A percentile compares a stretch with the other conserved stretches of the same genome.
Evolutionary conservation across 2,888 invertebrate species (phyloP).

Genomic region (Sminthurinus aureus): DNA sequence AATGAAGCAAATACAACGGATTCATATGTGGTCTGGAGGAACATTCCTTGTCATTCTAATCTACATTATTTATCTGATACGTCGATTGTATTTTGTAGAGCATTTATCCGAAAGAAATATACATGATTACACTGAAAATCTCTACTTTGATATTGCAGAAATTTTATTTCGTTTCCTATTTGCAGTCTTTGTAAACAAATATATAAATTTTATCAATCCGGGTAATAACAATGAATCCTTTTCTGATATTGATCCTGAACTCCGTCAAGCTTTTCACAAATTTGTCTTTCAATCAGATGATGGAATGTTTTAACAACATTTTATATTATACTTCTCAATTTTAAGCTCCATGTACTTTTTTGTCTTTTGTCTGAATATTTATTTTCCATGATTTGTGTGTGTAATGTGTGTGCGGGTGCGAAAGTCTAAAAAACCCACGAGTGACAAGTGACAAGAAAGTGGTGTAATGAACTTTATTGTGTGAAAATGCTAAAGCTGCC

Average conservation of each 20-base stretch:
- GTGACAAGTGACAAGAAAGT: no score
- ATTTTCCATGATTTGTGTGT: no score
- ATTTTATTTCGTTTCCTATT: constrained; percentile 30
- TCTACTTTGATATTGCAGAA: constrained; percentile 32
- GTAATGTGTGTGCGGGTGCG: no score
- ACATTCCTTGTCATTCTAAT: constrained; percentile 31
- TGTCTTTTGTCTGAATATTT: no score
- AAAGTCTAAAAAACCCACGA: no score
- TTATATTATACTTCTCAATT: no score
- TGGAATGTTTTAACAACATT: neutral
- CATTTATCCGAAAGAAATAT: neutral
- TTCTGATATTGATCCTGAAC: constrained; percentile 28
- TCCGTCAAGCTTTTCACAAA: constrained; percentile 33
- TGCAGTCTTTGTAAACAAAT: constrained; percentile 33
- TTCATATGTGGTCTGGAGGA: constrained; percentile 30
- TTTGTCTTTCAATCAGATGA: constrained; percentile 29
- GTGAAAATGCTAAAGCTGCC: no score
- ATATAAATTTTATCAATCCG: constrained; percentile 31
- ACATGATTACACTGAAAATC: constrained; percentile 15
- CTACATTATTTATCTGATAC: constrained; percentile 36
- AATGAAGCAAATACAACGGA: constrained; percentile 26
- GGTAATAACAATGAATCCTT: neutral
- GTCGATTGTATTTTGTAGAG: constrained; percentile 31
- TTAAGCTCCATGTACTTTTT: neutral
- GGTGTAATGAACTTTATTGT: no score